Evolutionary conservation across 2,113 vertebrate genomes (phyloP).

Genomic region (Ginglymostoma cirratum): DNA sequence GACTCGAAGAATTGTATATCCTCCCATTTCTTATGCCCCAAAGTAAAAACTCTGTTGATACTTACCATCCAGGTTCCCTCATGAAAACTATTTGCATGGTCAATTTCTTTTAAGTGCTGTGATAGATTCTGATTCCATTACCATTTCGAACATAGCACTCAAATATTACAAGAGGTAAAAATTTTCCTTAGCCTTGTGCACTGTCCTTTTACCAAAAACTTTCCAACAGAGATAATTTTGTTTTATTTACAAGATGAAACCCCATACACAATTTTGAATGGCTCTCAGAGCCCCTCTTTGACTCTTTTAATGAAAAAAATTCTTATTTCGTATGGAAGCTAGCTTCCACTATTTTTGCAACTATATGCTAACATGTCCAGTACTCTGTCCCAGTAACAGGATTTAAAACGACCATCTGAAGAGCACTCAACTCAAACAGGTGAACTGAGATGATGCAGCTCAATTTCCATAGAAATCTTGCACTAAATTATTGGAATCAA

Average conservation of each 20-base stretch:
- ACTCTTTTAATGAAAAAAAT: neutral
- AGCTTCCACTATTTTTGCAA: neutral
- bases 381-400: neutral
- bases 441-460: neutral
- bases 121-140: neutral
- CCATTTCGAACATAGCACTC: neutral
- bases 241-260: neutral
- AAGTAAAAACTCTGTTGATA: neutral
- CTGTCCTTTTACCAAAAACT: neutral
- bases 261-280: neutral
- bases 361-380: neutral
- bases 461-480: neutral
- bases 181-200: neutral
- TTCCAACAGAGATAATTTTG: neutral
- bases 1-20: neutral
- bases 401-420: neutral
- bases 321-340: neutral
- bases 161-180: neutral
- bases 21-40: neutral
- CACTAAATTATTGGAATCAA: neutral
- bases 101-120: neutral
- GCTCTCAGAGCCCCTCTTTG: neutral
- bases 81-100: neutral
- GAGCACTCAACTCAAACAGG: neutral
- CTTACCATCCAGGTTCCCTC: neutral